These are phyloP conservation scores for Alosa alosa DNA, from an alignment of 2,113 vertebrate species.

Conservation along the genomic window DNA sequence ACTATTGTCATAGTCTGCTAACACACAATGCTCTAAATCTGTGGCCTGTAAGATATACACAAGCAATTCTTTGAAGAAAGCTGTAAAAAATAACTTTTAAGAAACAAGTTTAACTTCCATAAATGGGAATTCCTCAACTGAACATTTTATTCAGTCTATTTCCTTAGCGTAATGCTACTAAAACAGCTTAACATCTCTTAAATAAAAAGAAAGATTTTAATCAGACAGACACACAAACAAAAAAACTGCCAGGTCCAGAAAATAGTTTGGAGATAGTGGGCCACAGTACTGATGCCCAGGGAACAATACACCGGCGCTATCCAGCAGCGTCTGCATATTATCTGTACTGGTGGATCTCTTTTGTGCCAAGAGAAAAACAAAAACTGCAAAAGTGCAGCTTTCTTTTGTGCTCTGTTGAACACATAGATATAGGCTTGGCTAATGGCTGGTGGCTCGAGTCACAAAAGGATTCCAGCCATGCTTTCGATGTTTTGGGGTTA, in stretches of 20 bases:
- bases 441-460: not conserved
- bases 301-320: constrained; percentile 18
- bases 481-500: not conserved
- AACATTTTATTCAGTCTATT: not conserved
- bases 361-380: constrained; percentile 19
- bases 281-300: constrained; percentile 16
- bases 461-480: constrained; percentile 14
- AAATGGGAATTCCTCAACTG: no score
- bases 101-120: not conserved
- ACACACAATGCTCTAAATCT: not conserved
- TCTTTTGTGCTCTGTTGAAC: constrained; percentile 20
- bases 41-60: not conserved
- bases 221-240: not conserved
- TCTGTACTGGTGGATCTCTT: not conserved
- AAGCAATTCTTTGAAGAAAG: not conserved
- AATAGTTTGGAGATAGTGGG: constrained; percentile 26
- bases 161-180: not conserved
- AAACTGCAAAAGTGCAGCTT: constrained; percentile 18
- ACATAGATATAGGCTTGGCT: not conserved
- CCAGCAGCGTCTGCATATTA: constrained; percentile 35
- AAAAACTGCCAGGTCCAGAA: constrained; percentile 22
- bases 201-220: not conserved
- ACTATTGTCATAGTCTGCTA: not conserved
- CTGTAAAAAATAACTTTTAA: not conserved
- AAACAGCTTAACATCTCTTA: not conserved